Conservation (phyloP, 2,888 invertebrate species). For the Vanessa cardui region DNA sequence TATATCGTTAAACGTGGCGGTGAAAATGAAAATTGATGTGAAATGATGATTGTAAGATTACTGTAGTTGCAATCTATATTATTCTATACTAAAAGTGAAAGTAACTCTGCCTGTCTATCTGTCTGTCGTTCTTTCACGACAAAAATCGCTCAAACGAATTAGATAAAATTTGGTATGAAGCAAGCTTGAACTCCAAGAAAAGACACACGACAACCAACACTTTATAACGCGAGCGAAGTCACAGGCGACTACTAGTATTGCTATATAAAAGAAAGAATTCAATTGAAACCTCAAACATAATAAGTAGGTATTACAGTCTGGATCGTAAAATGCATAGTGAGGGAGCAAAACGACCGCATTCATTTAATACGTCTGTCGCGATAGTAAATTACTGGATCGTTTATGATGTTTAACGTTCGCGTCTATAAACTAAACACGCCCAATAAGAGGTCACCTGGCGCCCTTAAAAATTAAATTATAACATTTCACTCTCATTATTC, state of each 20-base stretch:
- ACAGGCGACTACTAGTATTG: not conserved
- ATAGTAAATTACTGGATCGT: constrained; percentile 14
- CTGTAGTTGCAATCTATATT: no score
- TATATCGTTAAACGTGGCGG: no score
- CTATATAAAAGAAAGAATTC: not conserved
- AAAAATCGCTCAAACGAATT: no score
- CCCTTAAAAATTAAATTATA: not conserved
- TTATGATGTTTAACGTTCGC: constrained; percentile 5
- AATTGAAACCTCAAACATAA: not conserved
- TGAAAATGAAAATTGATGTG: no score
- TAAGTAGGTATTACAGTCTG: not conserved
- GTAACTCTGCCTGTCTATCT: no score
- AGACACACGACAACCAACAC: no score
- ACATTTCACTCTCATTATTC: not conserved
- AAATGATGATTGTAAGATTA: no score
- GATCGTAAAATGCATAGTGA: constrained; percentile 8
- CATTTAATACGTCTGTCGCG: constrained; percentile 13
- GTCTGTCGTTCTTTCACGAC: no score
- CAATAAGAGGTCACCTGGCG: not conserved
- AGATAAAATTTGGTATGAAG: no score
- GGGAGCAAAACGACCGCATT: not conserved
- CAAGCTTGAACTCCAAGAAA: no score
- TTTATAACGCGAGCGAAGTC: no score
- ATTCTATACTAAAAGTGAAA: no score
- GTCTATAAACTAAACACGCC: constrained; percentile 14